Evolutionary conservation across 2,888 invertebrate species (phyloP).

Genomic region (Cremastinae sp.): DNA sequence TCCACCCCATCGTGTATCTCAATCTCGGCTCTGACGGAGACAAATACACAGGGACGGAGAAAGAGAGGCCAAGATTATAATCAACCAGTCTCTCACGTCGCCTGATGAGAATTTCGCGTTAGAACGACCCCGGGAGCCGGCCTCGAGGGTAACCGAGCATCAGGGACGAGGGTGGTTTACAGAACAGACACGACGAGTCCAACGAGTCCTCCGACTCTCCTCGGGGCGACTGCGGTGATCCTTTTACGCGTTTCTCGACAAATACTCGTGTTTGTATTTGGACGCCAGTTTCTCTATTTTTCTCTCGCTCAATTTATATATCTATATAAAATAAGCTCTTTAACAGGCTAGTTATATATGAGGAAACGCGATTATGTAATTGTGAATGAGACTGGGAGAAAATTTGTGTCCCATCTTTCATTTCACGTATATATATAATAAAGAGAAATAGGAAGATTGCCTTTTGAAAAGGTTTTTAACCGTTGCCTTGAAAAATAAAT

Average conservation of each 20-base stretch:
- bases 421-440: background rate
- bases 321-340: background rate
- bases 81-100: slow-evolving; percentile 50
- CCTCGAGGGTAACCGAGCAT: slow-evolving; percentile 25
- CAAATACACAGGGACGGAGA: background rate
- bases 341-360: no score
- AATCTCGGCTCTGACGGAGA: slow-evolving; percentile 26
- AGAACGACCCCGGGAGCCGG: slow-evolving; percentile 13
- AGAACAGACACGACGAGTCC: slow-evolving; percentile 21
- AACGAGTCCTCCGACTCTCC: slow-evolving; percentile 48
- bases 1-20: slow-evolving; percentile 37
- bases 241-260: background rate
- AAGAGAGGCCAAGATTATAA: slow-evolving; percentile 39
- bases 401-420: slow-evolving; percentile 1
- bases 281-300: background rate
- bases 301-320: no score
- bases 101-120: slow-evolving; percentile 54
- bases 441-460: no score
- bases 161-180: slow-evolving; percentile 23
- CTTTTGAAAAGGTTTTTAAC: no score
- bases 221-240: slow-evolving; percentile 22
- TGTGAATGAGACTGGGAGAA: slow-evolving; percentile 32
- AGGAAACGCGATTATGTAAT: slow-evolving; percentile 48
- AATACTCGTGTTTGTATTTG: background rate
- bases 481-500: no score